Base-by-base conservation (phyloP, 2,113 vertebrate species). In the Semicossyphus pulcher region DNA sequence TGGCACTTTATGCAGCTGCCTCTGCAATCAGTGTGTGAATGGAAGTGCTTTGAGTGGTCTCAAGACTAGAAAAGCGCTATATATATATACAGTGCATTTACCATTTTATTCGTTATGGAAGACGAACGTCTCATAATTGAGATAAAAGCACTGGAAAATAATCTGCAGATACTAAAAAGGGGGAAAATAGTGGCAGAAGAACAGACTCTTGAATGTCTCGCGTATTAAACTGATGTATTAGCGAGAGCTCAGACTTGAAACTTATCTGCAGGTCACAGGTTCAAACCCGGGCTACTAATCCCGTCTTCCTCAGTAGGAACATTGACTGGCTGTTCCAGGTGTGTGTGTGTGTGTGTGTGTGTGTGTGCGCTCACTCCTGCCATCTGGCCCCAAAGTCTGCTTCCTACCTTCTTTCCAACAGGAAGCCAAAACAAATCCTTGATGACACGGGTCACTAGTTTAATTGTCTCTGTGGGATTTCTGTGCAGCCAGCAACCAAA, bases 371-470 rank as follows among this genome's bases (percentile, higher is more conserved):
- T 20, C 36, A 18, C 9, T 48, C 9, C 20, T 21, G 72, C 72
- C 78, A 81, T 82, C 76, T 85, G 82, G 75, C 54, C 75, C 76
- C 66, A 37, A 71, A 44, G 14, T 73, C 72, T 44, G 34, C 79
- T 85, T 84, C 82, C 82, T 82, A 59, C 59, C 49, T 31, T 59
- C 56, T 49, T 57, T 80, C 72, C 72, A 67, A 85, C 79, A 83
- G 76, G 82, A 87, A 85, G 68, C 49, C 64, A 58, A 65, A 82
- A 77, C 75, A 85, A 83, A 62, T 71, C 79, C 79, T 80, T 68
- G 67, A 80, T 80, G 82, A 69, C 81, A 63, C 12, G 26, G 76
- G 76, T 80, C 82, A 85, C 49, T 68, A 42, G 59, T 77, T 87
- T 80, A 74, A 83, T 83, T 83, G 79, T 74, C 51, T 85, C 78